A percentile compares a stretch with the other conserved stretches of the same genome.
These are phyloP conservation scores for Brachyopa scutellaris DNA, from an alignment of 2,888 invertebrate species.

Conservation along the genomic window DNA sequence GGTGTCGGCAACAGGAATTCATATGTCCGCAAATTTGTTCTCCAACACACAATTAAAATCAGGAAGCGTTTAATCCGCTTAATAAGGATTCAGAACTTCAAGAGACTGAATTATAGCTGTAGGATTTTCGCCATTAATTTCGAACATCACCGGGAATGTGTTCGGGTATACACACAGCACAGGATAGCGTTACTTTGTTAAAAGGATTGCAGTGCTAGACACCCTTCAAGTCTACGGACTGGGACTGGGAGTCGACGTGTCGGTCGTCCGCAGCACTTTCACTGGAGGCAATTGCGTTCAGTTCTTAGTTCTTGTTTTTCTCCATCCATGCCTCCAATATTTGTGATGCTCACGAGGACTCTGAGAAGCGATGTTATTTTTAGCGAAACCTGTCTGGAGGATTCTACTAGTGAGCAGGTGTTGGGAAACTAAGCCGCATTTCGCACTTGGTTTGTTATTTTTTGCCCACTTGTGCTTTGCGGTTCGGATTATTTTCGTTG, in stretches of 20 bases:
- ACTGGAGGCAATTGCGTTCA: constrained; percentile 54
- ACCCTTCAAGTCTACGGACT: constrained; percentile 22
- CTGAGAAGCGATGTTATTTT: constrained; percentile 42
- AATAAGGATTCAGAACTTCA: constrained; percentile 76
- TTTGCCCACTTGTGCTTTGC: constrained; percentile 1
- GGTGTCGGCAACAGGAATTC: constrained; percentile 71
- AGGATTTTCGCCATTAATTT: constrained; percentile 72
- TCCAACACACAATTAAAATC: constrained; percentile 79
- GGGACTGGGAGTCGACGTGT: background rate
- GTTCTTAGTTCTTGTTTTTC: constrained; percentile 23
- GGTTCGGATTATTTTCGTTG: constrained; percentile 65
- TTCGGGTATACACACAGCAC: constrained; percentile 4
- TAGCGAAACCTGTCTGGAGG: constrained; percentile 46
- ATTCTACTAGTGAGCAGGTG: constrained; percentile 61
- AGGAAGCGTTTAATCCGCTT: constrained; percentile 81
- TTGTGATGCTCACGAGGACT: no score
- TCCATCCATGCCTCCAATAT: no score
- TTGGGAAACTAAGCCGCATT: constrained; percentile 62
- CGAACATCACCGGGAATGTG: constrained; percentile 55
- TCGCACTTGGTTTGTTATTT: constrained; percentile 42
- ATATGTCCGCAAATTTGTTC: constrained; percentile 73
- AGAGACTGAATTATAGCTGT: constrained; percentile 70
- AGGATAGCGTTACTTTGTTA: constrained; percentile 37
- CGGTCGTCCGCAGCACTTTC: constrained; percentile 54
- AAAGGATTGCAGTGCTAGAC: constrained; percentile 60